Conservation (phyloP, 2,888 invertebrate species). For the Lypha dubia region DNA sequence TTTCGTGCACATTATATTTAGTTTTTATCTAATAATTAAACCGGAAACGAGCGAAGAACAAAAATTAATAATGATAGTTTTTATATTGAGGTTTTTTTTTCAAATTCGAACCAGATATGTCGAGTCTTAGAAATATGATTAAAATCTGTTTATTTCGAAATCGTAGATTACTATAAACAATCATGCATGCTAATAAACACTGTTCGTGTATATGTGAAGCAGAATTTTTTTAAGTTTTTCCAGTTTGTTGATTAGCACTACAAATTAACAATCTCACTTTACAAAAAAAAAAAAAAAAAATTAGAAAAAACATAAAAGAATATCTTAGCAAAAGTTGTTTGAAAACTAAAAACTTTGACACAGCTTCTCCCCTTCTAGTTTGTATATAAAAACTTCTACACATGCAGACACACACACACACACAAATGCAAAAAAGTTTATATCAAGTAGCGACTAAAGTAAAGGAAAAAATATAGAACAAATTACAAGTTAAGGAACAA, state of each 20-base stretch:
- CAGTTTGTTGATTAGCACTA: neutral
- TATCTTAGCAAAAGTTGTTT: neutral
- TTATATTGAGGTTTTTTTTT: too few species aligned
- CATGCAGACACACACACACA: conserved; percentile 2
- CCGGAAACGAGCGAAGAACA: too few species aligned
- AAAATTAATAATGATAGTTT: too few species aligned
- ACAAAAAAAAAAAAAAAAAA: conserved; percentile 17
- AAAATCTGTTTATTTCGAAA: too few species aligned
- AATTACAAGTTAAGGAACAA: conserved; percentile 55
- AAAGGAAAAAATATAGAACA: conserved; percentile 57
- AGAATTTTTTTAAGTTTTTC: too few species aligned
- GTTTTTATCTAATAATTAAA: too few species aligned
- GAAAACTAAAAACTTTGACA: conserved; percentile 43
- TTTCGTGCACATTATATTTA: too few species aligned
- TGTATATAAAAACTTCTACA: conserved; percentile 24
- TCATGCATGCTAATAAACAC: too few species aligned
- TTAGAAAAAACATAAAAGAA: conserved; percentile 8
- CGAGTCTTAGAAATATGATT: too few species aligned
- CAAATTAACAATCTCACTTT: neutral
- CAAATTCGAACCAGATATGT: too few species aligned
- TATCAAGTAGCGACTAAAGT: conserved; percentile 19
- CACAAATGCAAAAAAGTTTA: conserved; percentile 35
- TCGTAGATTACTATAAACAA: too few species aligned
- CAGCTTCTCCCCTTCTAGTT: neutral
- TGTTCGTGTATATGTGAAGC: too few species aligned